Evolutionary conservation across 2,113 vertebrate genomes (phyloP), one percentile per base, ranked within the genome.

Genomic region (Strigops habroptila): DNA sequence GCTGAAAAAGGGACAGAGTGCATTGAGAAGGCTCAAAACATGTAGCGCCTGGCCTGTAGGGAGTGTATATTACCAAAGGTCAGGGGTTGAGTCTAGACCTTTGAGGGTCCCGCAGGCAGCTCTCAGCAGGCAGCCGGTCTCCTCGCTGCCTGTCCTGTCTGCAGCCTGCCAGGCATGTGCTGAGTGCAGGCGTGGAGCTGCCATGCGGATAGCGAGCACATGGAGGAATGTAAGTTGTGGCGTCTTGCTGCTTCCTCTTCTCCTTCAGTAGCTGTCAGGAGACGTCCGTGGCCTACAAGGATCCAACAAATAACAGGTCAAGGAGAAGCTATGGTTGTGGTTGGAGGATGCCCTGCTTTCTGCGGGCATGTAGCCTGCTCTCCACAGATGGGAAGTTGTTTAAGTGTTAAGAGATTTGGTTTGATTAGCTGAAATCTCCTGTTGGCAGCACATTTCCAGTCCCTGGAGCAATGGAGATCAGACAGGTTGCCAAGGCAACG

Each of bases 401-500:
- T 88, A 80, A 93, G 86, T 89, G 95, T 95, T 93, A 96, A 92
- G 87, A 93, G 78, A 85, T 95, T 93, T 91, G 68, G 82, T 86
- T 93, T 96, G 88, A 96, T 97, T 96, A 93, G 89, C 92, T 96
- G 30, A 90, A 95, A 78, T 96, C 67, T 96, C 71, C 77, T 88
- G 79, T 96, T 92, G 93, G 93, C 92, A 86, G 93, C 84, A 81
- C 92, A 90, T 78, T 96, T 94, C 92, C 80, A 90, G 80, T 82
- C 77, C 88, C 59, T 83, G 94, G 94, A 92, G 97, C 95, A 97
- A 71, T 85, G 82, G 93, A 95, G 95, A 94, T 94, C 84, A 95
- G 94, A 88, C 86, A 87, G 78, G 97, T 98, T 98, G 90, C 96
- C 94, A 97, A 96, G 91, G 96, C 93, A 98, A 98, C 64, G 2